phyloP scores from a whole-genome alignment of 2,113 vertebrate genomes.

The Hyla sarda region DNA sequence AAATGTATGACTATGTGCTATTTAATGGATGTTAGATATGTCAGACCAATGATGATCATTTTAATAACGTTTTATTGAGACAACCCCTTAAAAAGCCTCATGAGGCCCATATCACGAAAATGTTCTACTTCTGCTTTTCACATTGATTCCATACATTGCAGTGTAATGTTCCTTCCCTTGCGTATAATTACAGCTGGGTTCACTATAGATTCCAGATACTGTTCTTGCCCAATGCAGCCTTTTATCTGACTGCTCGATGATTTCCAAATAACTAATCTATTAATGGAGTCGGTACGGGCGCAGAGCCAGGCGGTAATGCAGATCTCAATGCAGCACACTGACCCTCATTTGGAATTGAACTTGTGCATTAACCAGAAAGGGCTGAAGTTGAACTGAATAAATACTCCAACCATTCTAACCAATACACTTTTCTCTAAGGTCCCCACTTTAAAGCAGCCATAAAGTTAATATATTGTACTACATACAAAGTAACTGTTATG shows the following conservation, averaged over 20 bases:
- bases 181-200: background rate
- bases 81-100: background rate
- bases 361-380: conserved; percentile 22
- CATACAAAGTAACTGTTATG: background rate
- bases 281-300: conserved; percentile 63
- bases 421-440: background rate
- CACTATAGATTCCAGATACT: background rate
- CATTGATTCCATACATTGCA: background rate
- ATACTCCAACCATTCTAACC: background rate
- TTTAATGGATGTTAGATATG: no score
- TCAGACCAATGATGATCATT: no score
- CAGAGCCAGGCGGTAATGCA: background rate
- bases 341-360: conserved; percentile 10
- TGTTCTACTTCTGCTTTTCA: background rate
- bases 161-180: background rate
- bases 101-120: background rate
- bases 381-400: background rate
- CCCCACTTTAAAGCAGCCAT: background rate
- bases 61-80: no score
- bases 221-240: conserved; percentile 61
- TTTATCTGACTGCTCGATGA: conserved; percentile 63
- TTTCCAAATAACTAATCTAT: conserved; percentile 66
- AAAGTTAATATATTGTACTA: background rate
- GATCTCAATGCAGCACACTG: background rate
- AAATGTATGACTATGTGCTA: no score